phyloP scores from a whole-genome alignment of 2,113 vertebrate genomes.

The Parotia lawesii region DNA sequence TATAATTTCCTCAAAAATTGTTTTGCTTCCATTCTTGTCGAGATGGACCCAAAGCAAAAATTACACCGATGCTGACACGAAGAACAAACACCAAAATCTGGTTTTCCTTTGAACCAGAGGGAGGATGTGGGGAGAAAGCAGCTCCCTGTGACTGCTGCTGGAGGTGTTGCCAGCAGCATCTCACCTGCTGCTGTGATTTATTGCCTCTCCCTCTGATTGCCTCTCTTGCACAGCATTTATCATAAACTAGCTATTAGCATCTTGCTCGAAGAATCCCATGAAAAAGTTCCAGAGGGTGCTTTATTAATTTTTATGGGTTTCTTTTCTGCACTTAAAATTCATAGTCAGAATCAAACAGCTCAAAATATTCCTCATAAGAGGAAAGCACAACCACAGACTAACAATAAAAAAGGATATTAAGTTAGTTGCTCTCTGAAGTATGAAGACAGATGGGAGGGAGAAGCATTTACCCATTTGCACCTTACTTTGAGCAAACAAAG shows the following conservation, averaged over 20 bases:
- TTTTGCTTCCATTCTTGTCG: background rate
- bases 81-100: background rate
- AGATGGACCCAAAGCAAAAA: background rate
- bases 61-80: fast-evolving
- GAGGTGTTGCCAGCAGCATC: background rate
- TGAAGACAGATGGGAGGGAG: background rate
- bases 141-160: background rate
- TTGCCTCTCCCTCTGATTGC: background rate
- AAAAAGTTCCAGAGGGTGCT: background rate
- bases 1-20: background rate
- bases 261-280: fast-evolving
- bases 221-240: background rate
- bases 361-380: background rate
- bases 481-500: background rate
- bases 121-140: background rate
- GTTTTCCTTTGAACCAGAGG: background rate
- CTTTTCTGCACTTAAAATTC: constrained; percentile 1
- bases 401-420: background rate
- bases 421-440: background rate
- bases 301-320: constrained; percentile 5
- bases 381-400: background rate
- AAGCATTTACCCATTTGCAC: background rate
- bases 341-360: background rate
- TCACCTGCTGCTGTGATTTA: background rate
- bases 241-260: background rate